Evolutionary conservation across 2,797 vertebrate species (phyloP).

Genomic region (Lates japonicus): DNA sequence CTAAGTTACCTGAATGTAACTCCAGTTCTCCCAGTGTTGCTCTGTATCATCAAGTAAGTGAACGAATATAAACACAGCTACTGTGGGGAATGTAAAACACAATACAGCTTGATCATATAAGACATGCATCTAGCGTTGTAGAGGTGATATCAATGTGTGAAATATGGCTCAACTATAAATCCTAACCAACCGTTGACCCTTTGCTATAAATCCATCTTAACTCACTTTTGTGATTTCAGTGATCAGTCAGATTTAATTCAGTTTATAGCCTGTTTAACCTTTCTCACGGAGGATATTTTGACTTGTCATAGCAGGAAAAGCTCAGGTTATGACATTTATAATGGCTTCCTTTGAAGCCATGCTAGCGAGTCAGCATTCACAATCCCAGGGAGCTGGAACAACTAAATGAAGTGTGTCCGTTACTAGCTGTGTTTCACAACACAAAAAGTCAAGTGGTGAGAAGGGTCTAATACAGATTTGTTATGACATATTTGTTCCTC

Average conservation of each 20-base stretch:
- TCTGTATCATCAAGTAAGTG: neutral
- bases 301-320: slow-evolving; percentile 18
- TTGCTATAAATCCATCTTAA: neutral
- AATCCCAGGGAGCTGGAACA: neutral
- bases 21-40: neutral
- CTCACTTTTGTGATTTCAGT: neutral
- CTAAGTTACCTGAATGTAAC: no score
- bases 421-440: slow-evolving; percentile 24
- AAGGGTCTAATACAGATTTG: slow-evolving; percentile 44
- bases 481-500: slow-evolving; percentile 56
- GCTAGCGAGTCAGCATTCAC: slow-evolving; percentile 29
- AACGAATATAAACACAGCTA: neutral
- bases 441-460: neutral
- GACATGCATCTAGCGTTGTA: neutral
- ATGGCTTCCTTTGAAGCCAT: slow-evolving; percentile 36
- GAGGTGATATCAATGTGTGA: neutral
- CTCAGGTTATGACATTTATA: slow-evolving; percentile 34
- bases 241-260: slow-evolving; percentile 21
- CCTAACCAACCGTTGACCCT: neutral
- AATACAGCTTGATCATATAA: neutral
- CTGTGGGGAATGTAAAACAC: neutral
- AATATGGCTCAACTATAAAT: neutral
- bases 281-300: neutral
- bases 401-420: slow-evolving; percentile 42
- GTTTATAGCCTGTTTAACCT: slow-evolving; percentile 32